Base-by-base conservation (phyloP, 2,113 vertebrate genomes). In the Paramisgurnus dabryanus region DNA sequence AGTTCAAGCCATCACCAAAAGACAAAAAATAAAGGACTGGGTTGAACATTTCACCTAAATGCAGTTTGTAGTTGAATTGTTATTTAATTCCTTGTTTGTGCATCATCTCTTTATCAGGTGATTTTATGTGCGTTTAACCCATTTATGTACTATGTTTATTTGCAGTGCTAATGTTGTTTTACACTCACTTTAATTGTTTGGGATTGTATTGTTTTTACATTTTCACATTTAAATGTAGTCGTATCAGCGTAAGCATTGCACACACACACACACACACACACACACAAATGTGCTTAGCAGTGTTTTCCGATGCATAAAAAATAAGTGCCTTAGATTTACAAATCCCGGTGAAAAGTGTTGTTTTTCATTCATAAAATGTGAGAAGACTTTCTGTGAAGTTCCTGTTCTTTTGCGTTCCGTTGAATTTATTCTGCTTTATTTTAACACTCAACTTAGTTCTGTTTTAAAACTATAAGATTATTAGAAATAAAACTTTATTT, bases 11-110 rank as follows among this genome's bases (percentile, higher is more conserved):
- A n/a, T 58, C 7, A 18, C 17, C 2, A 58, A 58, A 58, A 58
- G 55, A 58, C 10, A 53, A 53, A 18, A 39, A 68, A 34, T 43
- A 12, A 6, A 49, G 27, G 65, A 61, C 73, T 55, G 71, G 13
- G 55, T 81, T 39, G 13, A 58, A 8, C 3, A 18, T 57, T 57
- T 57, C 53, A 17, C 17, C 57, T 18, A n/a, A 72, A 11, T 53
- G n/a, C 47, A 57, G 39, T 53, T 60, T 58, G 27, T 65, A 61
- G 55, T 80, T 47, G 4, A 53, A 50, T 80, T 76, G 79, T 67
- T 84, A 84, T 84, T 78, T 81, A 81, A 78, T 41, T 55, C 61
- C 13, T 72, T 70, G 22, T 47, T 68, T 12, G 47, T 71, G 47
- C 22, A 60, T 17, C 47, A 39, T 18, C 39, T 58, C 17, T 58